A percentile compares a stretch with the other conserved stretches of the same genome.
Conservation (phyloP, 2,888 invertebrate genomes). For the Hymenopus coronatus region DNA sequence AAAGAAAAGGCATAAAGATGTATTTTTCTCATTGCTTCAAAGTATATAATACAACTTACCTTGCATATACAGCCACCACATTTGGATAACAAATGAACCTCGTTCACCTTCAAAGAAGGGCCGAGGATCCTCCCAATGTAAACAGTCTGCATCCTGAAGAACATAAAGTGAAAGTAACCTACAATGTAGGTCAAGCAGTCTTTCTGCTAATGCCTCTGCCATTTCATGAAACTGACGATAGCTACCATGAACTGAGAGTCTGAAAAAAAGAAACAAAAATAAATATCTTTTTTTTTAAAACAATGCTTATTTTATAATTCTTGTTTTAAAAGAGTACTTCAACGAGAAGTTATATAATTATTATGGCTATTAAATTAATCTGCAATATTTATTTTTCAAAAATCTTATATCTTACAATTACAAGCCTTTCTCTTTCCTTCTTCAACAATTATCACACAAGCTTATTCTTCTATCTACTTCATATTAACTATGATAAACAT, state of each 20-base stretch:
- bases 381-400: too few relatives aligned
- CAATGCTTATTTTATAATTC: too few relatives aligned
- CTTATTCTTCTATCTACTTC: too few relatives aligned
- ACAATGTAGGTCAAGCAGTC: slow-evolving; percentile 76
- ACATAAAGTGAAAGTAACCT: slow-evolving; percentile 75
- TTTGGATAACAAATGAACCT: slow-evolving; percentile 78
- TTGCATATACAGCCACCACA: slow-evolving; percentile 88
- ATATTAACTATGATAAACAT: too few relatives aligned
- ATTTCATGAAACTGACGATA: slow-evolving; percentile 78
- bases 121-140: slow-evolving; percentile 65
- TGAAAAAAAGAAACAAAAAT: slow-evolving; percentile 19
- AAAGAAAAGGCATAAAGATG: too few relatives aligned
- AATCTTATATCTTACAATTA: too few relatives aligned
- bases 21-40: neutral
- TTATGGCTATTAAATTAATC: too few relatives aligned
- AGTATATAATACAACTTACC: slow-evolving; percentile 48
- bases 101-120: slow-evolving; percentile 70
- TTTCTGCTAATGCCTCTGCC: slow-evolving; percentile 80
- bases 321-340: too few relatives aligned
- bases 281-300: too few relatives aligned
- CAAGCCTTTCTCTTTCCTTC: too few relatives aligned
- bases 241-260: slow-evolving; percentile 48
- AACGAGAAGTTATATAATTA: too few relatives aligned
- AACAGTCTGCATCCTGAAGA: slow-evolving; percentile 75
- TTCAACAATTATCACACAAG: too few relatives aligned